Conservation (phyloP, 2,113 vertebrate species). For the Ctenodactylus gundi region DNA sequence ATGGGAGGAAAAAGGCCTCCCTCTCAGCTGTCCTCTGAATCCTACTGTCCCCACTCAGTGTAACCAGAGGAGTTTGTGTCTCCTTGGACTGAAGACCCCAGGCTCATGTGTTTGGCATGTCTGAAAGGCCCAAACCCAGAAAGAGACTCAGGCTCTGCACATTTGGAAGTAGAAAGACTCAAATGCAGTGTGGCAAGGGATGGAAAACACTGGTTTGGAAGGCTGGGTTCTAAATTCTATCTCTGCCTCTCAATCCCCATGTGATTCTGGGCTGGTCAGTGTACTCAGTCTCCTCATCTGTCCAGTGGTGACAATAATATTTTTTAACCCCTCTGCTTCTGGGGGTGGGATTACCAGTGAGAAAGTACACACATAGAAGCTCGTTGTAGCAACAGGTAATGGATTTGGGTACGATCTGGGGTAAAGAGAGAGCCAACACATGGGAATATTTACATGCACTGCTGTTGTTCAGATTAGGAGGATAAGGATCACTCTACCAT, state of each 20-base stretch:
- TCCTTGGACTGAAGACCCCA: neutral
- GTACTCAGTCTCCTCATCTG: neutral
- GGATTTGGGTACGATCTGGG: neutral
- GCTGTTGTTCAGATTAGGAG: neutral
- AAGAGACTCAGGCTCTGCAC: neutral
- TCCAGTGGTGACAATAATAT: neutral
- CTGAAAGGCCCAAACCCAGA: neutral
- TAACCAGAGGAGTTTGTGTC: neutral
- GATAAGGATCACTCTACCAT: too few species aligned
- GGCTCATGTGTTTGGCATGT: neutral
- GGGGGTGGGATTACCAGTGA: neutral
- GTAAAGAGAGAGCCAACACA: neutral
- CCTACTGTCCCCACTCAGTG: neutral
- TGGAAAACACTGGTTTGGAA: too few species aligned
- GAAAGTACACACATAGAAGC: neutral
- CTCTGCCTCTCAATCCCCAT: neutral
- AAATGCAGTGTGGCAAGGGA: neutral
- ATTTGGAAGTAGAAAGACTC: neutral
- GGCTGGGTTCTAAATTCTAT: rapidly evolving
- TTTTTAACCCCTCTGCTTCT: neutral
- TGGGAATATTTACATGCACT: neutral
- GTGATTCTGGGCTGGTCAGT: neutral
- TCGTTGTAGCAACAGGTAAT: rapidly evolving
- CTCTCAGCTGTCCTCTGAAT: neutral
- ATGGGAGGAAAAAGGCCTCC: neutral